phyloP scores from a whole-genome alignment of 2,113 vertebrate species.

The Brachyhypopomus occidentalis region DNA sequence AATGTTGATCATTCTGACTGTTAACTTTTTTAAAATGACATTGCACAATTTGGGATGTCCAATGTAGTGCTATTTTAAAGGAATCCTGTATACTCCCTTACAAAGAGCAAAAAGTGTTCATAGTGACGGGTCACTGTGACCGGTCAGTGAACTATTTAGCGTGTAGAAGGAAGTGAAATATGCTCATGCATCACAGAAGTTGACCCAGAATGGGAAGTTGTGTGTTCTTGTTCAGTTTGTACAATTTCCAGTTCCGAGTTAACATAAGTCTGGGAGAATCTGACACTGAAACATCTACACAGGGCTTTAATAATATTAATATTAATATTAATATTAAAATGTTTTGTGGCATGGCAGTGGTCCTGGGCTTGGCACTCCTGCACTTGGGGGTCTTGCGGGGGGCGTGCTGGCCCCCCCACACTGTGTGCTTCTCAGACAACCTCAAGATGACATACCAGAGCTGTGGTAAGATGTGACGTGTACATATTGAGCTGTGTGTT shows the following conservation, averaged over 20 bases:
- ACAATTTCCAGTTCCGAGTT: slow-evolving; percentile 12
- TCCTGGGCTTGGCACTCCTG: slow-evolving; percentile 10
- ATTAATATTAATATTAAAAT: slow-evolving; percentile 9
- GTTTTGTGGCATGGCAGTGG: not conserved
- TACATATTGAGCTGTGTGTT: not conserved
- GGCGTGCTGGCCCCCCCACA: slow-evolving; percentile 35
- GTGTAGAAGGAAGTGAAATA: slow-evolving; percentile 40
- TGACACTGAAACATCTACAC: not conserved
- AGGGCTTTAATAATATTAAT: no score
- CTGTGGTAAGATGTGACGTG: slow-evolving; percentile 42
- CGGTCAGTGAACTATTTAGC: slow-evolving; percentile 9
- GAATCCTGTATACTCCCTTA: not conserved
- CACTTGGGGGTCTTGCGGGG: slow-evolving; percentile 3
- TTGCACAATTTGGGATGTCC: not conserved
- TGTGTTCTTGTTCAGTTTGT: slow-evolving; percentile 1
- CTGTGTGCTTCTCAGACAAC: slow-evolving; percentile 11
- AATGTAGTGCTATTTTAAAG: not conserved
- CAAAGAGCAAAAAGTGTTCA: not conserved
- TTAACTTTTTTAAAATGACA: no score
- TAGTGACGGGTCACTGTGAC: not conserved
- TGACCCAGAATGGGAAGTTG: slow-evolving; percentile 47
- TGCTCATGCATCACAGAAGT: not conserved
- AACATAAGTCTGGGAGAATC: not conserved
- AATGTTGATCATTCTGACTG: no score
- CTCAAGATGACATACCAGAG: slow-evolving; percentile 32